Conservation (phyloP, 2,113 vertebrate species). For the Tupaia tana region DNA sequence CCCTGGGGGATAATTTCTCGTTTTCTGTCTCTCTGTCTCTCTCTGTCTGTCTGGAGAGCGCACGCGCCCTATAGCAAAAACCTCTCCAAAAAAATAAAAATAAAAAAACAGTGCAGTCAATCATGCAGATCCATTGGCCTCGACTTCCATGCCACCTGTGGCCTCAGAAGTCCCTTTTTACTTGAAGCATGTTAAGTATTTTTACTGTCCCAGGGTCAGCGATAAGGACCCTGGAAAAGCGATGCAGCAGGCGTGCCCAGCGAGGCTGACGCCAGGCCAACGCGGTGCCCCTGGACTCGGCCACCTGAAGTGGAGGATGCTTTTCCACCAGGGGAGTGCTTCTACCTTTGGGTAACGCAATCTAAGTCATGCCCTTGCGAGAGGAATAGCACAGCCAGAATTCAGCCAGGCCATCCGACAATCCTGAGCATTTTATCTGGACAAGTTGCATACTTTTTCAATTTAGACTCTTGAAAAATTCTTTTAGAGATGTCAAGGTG, state of each 20-base stretch:
- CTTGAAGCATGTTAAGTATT: neutral
- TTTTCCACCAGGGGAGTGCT: neutral
- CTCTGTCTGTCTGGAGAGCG: no score
- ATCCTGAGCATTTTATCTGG: constrained; percentile 65
- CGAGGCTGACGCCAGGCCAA: neutral
- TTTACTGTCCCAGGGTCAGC: neutral
- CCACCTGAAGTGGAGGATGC: neutral
- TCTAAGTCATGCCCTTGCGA: neutral
- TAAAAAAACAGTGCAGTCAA: no score
- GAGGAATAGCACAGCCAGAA: neutral
- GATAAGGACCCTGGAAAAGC: neutral
- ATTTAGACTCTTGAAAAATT: constrained; percentile 85
- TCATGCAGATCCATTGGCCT: no score
- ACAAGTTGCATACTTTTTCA: constrained; percentile 79
- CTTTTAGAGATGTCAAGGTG: constrained; percentile 87
- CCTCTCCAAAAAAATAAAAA: no score
- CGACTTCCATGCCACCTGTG: no score
- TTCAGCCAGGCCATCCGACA: neutral
- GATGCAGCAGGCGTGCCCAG: neutral
- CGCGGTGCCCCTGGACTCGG: fast-evolving
- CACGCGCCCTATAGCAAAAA: no score
- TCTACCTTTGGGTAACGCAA: neutral
- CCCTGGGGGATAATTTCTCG: no score
- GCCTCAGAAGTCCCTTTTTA: neutral
- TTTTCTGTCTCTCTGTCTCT: no score